Evolutionary conservation across 1,140 invertebrate species (phyloP).

Genomic region (Brachionus angularis): DNA sequence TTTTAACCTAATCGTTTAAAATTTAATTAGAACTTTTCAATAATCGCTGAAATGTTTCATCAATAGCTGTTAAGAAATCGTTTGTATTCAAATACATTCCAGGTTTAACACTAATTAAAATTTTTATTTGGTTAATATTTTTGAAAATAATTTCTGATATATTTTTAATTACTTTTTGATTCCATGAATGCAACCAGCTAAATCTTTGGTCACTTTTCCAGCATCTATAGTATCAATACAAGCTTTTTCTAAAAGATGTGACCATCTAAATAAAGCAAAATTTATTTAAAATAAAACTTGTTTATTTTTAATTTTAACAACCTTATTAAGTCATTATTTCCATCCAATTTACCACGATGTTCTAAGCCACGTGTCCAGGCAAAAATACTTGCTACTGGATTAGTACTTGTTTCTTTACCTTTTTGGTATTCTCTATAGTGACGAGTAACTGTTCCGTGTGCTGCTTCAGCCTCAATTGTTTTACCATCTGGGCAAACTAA

Average conservation of each 20-base stretch:
- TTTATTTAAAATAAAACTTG: neutral
- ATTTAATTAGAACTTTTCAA: neutral
- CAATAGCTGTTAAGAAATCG: conserved; percentile 57
- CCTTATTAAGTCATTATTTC: conserved; percentile 69
- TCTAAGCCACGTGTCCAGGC: conserved; percentile 87
- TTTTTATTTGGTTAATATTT: neutral
- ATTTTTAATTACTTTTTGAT: conserved; percentile 58
- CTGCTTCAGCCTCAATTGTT: conserved; percentile 59
- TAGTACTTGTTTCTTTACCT: conserved; percentile 59
- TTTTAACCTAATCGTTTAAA: neutral
- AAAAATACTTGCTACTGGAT: conserved; percentile 79
- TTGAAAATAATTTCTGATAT: neutral
- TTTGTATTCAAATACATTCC: conserved; percentile 57
- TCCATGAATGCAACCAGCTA: conserved; percentile 95
- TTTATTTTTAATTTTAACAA: conserved; percentile 16
- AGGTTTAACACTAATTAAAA: conserved; percentile 54
- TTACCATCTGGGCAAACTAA: conserved; percentile 59
- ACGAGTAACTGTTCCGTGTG: conserved; percentile 59
- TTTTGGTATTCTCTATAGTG: conserved; percentile 51
- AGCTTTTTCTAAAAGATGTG: conserved; percentile 66
- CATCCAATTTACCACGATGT: conserved; percentile 87
- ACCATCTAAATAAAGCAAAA: conserved; percentile 48
- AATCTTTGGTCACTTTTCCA: conserved; percentile 95
- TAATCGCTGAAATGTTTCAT: conserved; percentile 47
- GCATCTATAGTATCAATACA: conserved; percentile 88